phyloP scores from a whole-genome alignment of 2,888 invertebrate species.

The Papilio protenor region DNA sequence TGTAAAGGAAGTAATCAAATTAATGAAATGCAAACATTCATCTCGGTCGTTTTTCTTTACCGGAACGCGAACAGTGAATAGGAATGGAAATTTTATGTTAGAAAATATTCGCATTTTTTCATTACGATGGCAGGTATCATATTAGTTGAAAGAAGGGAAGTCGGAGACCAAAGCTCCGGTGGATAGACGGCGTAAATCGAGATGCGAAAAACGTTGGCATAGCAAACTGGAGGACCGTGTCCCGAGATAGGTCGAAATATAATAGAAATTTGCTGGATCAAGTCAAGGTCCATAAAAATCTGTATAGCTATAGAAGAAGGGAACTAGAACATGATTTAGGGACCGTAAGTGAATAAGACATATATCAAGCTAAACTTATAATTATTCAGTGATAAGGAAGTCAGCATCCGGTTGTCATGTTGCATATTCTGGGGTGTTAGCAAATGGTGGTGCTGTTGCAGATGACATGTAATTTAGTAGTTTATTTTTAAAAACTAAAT shows the following conservation, averaged over 20 bases:
- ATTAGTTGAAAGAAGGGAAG: not conserved
- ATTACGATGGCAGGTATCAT: not conserved
- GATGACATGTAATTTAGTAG: not conserved
- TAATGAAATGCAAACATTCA: constrained; percentile 9
- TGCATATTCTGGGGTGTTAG: not conserved
- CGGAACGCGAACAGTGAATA: not conserved
- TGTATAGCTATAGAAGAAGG: too few relatives aligned
- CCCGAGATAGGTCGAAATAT: too few relatives aligned
- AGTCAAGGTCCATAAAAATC: too few relatives aligned
- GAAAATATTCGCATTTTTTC: not conserved
- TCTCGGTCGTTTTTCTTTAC: constrained; percentile 4
- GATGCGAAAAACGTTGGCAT: too few relatives aligned
- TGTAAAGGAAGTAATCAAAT: constrained; percentile 4
- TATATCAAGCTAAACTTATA: not conserved
- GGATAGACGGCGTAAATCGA: too few relatives aligned
- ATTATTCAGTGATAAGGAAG: not conserved
- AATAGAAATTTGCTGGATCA: too few relatives aligned
- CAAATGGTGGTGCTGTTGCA: not conserved
- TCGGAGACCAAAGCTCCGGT: too few relatives aligned
- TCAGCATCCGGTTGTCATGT: not conserved
- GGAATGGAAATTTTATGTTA: not conserved
- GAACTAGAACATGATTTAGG: not conserved
- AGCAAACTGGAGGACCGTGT: too few relatives aligned
- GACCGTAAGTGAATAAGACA: not conserved
- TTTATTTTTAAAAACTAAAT: not conserved